These are phyloP conservation scores for Aplidium turbinatum DNA, from an alignment of 23 tunicate genomes.

Conservation along the genomic window DNA sequence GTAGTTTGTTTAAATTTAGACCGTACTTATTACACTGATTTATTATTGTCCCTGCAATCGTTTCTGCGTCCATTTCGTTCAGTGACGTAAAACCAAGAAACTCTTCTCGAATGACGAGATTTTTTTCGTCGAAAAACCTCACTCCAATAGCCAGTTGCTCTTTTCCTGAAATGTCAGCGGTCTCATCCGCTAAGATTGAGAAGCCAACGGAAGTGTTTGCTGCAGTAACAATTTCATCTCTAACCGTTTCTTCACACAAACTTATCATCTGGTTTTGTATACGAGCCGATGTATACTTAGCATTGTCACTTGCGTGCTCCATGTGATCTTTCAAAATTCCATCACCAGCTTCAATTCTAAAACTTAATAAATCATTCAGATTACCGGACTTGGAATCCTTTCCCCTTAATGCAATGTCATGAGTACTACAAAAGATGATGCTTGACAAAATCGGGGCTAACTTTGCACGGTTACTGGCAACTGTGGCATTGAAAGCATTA, in stretches of 20 bases:
- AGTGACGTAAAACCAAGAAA: background rate
- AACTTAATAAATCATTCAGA: conserved; percentile 15
- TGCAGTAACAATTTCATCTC: background rate
- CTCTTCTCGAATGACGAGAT: background rate
- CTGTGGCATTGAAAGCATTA: conserved; percentile 18
- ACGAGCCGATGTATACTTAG: conserved; percentile 11
- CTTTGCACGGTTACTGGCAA: background rate
- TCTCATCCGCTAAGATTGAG: conserved; percentile 20
- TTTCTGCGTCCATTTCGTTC: background rate
- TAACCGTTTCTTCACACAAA: conserved; percentile 4
- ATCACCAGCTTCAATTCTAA: conserved; percentile 20
- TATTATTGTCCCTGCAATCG: conserved; percentile 17
- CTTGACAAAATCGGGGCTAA: conserved; percentile 14
- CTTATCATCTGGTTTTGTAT: conserved; percentile 7
- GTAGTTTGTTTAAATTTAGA: conserved; percentile 19
- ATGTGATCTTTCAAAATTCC: conserved; percentile 12
- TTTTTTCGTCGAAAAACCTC: conserved; percentile 10
- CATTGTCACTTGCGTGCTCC: conserved; percentile 12
- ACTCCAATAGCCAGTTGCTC: conserved; percentile 13
- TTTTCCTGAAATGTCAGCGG: conserved; percentile 4
- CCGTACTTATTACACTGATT: conserved; percentile 5
- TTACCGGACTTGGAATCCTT: conserved; percentile 8
- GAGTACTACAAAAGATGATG: conserved; percentile 1
- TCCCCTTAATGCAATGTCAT: conserved; percentile 14
- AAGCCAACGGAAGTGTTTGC: conserved; percentile 19